Evolutionary conservation across 2,113 vertebrate species (phyloP).

Genomic region (Vulpes ferrilata): DNA sequence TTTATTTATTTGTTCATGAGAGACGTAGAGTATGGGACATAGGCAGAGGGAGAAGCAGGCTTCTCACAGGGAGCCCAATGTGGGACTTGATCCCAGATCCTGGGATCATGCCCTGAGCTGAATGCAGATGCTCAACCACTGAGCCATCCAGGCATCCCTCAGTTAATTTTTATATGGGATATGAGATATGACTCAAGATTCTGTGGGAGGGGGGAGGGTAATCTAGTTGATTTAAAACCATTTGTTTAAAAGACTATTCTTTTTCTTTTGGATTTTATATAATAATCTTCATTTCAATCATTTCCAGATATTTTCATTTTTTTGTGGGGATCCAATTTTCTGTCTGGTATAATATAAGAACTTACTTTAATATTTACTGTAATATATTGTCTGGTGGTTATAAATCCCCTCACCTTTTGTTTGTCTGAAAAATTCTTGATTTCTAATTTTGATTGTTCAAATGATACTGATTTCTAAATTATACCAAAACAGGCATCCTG

Average conservation of each 20-base stretch:
- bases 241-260: conserved; percentile 6
- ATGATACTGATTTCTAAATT: background rate
- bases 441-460: background rate
- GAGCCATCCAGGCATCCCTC: background rate
- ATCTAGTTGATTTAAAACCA: background rate
- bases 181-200: background rate
- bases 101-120: background rate
- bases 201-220: background rate
- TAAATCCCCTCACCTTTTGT: background rate
- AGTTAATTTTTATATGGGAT: background rate
- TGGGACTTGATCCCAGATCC: background rate
- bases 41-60: background rate
- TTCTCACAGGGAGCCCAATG: background rate
- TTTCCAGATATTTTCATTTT: background rate
- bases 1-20: background rate
- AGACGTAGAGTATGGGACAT: background rate
- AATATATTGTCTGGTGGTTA: background rate
- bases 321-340: background rate
- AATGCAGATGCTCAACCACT: background rate
- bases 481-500: background rate
- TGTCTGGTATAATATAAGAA: background rate
- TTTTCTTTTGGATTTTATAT: background rate
- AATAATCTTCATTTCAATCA: conserved; percentile 16
- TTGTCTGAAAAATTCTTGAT: background rate
- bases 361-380: background rate